A percentile compares a stretch with the other conserved stretches of the same genome.
Evolutionary conservation across 2,113 vertebrate genomes (phyloP).

Genomic region (Cryptomyrus ogoouensis): DNA sequence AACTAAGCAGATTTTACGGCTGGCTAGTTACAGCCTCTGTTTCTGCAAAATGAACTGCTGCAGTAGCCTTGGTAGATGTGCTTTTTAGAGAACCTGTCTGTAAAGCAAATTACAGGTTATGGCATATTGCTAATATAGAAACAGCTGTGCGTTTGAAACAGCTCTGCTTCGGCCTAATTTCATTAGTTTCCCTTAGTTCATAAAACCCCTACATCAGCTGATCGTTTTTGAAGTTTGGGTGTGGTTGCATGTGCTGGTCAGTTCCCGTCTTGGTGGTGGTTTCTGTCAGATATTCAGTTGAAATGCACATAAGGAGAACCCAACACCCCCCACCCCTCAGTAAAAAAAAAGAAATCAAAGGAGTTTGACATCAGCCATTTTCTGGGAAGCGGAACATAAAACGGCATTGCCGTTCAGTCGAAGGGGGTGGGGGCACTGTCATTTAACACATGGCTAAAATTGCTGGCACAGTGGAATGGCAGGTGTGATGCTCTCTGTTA

Average conservation of each 20-base stretch:
- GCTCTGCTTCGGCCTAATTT: background rate
- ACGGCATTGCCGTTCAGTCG: background rate
- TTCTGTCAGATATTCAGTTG: background rate
- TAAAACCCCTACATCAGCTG: background rate
- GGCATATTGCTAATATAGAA: background rate
- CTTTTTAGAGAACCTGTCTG: background rate
- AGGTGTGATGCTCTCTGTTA: background rate
- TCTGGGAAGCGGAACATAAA: background rate
- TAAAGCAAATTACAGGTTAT: background rate
- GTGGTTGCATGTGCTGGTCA: background rate
- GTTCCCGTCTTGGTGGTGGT: background rate
- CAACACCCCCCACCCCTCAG: background rate
- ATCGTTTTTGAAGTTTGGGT: background rate
- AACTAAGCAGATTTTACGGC: background rate
- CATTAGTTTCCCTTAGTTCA: background rate
- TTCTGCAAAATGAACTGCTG: background rate
- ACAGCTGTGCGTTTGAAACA: background rate
- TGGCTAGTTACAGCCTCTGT: background rate
- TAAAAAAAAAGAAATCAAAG: background rate
- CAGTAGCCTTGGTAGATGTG: background rate
- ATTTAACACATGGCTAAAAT: background rate
- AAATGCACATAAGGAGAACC: background rate
- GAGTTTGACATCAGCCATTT: constrained; percentile 4
- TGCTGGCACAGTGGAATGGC: background rate
- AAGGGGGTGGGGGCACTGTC: background rate